Evolutionary conservation across 2,113 vertebrate species (phyloP).

Genomic region (Serilophus lunatus): DNA sequence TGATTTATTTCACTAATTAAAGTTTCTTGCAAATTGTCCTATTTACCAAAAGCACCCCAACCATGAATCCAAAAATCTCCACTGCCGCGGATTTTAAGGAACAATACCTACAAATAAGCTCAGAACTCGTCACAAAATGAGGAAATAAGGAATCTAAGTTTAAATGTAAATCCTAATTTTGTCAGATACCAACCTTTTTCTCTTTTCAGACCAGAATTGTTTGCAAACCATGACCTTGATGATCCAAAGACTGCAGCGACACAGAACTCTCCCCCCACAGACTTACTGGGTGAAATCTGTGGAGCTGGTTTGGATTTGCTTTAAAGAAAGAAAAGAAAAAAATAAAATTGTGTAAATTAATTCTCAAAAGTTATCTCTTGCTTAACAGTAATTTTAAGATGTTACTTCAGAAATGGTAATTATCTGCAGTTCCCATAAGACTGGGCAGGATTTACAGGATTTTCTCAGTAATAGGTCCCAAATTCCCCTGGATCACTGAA

Average conservation of each 20-base stretch:
- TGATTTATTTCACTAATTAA: background rate
- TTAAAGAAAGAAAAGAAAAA: slow-evolving; percentile 74
- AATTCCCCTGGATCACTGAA: background rate
- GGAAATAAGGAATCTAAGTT: background rate
- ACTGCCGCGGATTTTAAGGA: background rate
- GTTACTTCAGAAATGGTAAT: background rate
- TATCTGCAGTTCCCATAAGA: background rate
- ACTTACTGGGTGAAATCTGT: slow-evolving; percentile 98
- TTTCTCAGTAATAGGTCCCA: background rate
- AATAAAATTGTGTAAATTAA: slow-evolving; percentile 8
- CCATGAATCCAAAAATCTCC: background rate
- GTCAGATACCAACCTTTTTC: slow-evolving; percentile 87
- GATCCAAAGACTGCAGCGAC: slow-evolving; percentile 91
- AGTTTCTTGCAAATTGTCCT: background rate
- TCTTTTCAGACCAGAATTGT: slow-evolving; percentile 90
- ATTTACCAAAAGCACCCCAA: background rate
- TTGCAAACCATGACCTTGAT: slow-evolving; percentile 94
- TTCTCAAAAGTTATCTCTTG: background rate
- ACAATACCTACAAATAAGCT: background rate
- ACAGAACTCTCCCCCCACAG: slow-evolving; percentile 92
- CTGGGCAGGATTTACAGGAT: background rate
- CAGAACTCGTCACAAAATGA: background rate
- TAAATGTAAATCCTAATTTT: background rate
- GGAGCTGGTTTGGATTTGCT: slow-evolving; percentile 96
- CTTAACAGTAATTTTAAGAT: background rate